Evolutionary conservation across 2,888 invertebrate species (phyloP).

Genomic region (Scotopteryx bipunctaria): DNA sequence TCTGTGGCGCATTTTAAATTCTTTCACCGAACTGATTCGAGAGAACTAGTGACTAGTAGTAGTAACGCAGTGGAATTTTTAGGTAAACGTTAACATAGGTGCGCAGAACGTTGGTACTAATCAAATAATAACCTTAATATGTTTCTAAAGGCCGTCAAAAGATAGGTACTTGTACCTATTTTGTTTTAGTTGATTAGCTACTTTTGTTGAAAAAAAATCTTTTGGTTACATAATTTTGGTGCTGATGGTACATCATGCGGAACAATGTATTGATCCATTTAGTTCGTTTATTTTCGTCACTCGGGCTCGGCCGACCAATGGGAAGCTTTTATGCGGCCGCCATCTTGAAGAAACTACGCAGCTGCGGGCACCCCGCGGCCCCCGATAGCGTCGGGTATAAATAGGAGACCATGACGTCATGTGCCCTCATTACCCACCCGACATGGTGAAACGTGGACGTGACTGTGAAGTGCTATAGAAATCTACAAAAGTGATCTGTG

Average conservation of each 20-base stretch:
- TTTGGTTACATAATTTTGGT: conserved; percentile 2
- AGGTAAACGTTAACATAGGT: too few relatives aligned
- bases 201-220: background rate
- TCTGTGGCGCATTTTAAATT: too few relatives aligned
- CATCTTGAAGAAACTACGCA: conserved; percentile 72
- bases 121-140: too few relatives aligned
- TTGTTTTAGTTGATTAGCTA: background rate
- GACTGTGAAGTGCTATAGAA: conserved; percentile 61
- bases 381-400: conserved; percentile 56
- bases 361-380: conserved; percentile 46
- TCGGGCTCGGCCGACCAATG: conserved; percentile 36
- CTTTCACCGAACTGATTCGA: too few relatives aligned
- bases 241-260: conserved; percentile 20
- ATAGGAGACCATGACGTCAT: conserved; percentile 64
- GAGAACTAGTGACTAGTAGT: too few relatives aligned
- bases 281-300: conserved; percentile 35
- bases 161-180: background rate
- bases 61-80: too few relatives aligned
- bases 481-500: conserved; percentile 62
- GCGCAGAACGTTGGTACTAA: too few relatives aligned
- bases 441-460: conserved; percentile 67
- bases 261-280: conserved; percentile 32
- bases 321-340: conserved; percentile 48
- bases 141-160: too few relatives aligned
- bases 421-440: conserved; percentile 50